phyloP scores from a whole-genome alignment of 2,888 invertebrate species.

The Ametastegia equiseti region DNA sequence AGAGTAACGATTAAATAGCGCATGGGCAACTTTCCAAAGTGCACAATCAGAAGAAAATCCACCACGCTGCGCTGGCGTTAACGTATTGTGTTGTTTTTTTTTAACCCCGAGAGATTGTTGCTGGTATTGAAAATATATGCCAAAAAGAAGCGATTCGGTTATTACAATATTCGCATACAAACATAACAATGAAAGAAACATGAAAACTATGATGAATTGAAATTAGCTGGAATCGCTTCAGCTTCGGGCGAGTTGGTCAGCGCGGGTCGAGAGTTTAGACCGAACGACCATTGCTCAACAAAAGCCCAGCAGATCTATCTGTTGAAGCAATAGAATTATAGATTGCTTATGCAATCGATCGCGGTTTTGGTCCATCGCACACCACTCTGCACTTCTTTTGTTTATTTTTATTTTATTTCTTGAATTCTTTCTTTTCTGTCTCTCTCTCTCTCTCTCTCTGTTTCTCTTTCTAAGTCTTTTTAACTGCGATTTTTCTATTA shows the following conservation, averaged over 20 bases:
- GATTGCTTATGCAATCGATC: conserved; percentile 53
- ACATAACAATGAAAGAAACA: background rate
- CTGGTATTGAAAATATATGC: too few species aligned
- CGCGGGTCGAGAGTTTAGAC: conserved; percentile 16
- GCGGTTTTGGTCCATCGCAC: conserved; percentile 53
- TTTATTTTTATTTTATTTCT: background rate
- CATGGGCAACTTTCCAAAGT: conserved; percentile 34
- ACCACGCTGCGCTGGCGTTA: background rate
- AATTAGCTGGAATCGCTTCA: conserved; percentile 30
- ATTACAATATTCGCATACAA: background rate
- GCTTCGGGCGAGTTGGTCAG: conserved; percentile 38
- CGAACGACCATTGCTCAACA: conserved; percentile 54
- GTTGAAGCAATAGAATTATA: conserved; percentile 49
- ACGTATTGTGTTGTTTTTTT: too few species aligned
- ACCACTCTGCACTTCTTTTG: conserved; percentile 34
- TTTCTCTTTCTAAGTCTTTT: background rate
- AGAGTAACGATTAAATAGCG: conserved; percentile 8
- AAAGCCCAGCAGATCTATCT: conserved; percentile 48
- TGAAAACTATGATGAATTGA: conserved; percentile 12
- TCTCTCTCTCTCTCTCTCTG: background rate
- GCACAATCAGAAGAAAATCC: conserved; percentile 10
- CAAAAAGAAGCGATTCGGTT: too few species aligned
- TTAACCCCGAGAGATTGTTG: too few species aligned
- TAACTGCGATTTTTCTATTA: conserved; percentile 22
- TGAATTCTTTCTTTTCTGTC: background rate